Percentiles rank a stretch among this genome's conserved stretches.
Conservation (phyloP, 2,113 vertebrate genomes). For the Bagarius yarrelli region DNA sequence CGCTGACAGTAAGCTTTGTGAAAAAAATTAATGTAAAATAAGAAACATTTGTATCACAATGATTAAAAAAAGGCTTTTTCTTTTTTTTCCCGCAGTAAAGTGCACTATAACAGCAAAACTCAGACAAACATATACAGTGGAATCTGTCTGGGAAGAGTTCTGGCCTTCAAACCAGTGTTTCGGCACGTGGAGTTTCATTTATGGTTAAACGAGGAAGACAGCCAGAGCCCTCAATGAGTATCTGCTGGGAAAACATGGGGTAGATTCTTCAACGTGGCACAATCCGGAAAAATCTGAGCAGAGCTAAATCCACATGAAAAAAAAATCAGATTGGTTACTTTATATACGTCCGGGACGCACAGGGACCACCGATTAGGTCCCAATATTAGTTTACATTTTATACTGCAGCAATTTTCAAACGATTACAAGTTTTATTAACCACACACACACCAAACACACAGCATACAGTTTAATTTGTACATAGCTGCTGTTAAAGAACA, state of each 20-base stretch:
- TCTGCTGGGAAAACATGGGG: constrained; percentile 48
- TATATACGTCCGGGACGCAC: constrained; percentile 4
- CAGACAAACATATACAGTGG: constrained; percentile 43
- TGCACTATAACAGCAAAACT: constrained; percentile 39
- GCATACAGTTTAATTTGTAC: not conserved
- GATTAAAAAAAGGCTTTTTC: not conserved
- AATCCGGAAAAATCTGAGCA: constrained; percentile 15
- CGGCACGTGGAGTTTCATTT: constrained; percentile 44
- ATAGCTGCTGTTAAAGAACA: not conserved
- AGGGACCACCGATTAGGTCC: not conserved
- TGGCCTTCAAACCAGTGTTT: constrained; percentile 45
- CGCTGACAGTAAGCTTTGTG: not conserved
- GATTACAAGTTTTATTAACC: not conserved
- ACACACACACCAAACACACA: not conserved
- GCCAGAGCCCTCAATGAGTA: constrained; percentile 49
- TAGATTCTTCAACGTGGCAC: constrained; percentile 47
- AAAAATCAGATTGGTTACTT: constrained; percentile 4
- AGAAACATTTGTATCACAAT: not conserved
- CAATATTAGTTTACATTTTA: not conserved
- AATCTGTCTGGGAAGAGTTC: constrained; percentile 49
- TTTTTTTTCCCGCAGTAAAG: constrained; percentile 14
- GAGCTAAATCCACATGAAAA: constrained; percentile 28
- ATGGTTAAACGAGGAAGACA: constrained; percentile 47
- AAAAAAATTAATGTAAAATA: not conserved
- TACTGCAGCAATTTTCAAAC: not conserved